Conservation (phyloP, 2,113 vertebrate species). For the Microtus ochrogaster region DNA sequence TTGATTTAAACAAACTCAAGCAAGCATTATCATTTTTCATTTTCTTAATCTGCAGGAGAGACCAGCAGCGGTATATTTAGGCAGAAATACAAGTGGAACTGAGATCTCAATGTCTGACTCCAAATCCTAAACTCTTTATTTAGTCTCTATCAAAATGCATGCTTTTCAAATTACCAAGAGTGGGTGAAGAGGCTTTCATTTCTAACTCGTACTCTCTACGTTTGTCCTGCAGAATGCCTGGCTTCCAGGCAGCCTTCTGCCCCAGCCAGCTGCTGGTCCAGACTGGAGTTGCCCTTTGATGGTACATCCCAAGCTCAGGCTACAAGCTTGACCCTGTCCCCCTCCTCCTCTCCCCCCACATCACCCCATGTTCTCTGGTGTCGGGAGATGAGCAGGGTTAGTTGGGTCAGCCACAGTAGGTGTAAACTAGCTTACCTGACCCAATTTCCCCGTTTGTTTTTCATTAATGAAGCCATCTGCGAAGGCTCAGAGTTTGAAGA, state of each 20-base stretch:
- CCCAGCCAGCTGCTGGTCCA: background rate
- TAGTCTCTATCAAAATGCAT: background rate
- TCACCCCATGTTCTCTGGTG: background rate
- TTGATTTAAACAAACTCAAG: background rate
- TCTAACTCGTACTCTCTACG: background rate
- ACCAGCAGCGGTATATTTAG: background rate
- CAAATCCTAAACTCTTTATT: conserved; percentile 20
- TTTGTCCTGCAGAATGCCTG: background rate
- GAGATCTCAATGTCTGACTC: background rate
- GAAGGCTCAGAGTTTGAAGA: background rate
- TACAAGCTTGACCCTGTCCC: background rate
- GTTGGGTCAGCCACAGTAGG: background rate
- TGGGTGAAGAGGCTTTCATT: background rate
- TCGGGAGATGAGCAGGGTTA: background rate
- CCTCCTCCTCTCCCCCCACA: no score
- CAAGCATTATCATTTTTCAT: background rate
- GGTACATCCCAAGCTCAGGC: background rate
- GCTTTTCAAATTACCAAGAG: background rate
- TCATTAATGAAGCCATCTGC: conserved; percentile 25
- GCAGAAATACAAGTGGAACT: background rate
- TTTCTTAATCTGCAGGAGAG: background rate
- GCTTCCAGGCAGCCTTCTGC: background rate
- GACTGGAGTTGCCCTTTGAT: background rate
- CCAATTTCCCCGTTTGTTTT: background rate
- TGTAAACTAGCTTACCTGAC: background rate